Percentiles rank a stretch among this genome's conserved stretches.
These are phyloP conservation scores for Agapostemon virescens DNA, from an alignment of 2,888 invertebrate species.

Conservation along the genomic window DNA sequence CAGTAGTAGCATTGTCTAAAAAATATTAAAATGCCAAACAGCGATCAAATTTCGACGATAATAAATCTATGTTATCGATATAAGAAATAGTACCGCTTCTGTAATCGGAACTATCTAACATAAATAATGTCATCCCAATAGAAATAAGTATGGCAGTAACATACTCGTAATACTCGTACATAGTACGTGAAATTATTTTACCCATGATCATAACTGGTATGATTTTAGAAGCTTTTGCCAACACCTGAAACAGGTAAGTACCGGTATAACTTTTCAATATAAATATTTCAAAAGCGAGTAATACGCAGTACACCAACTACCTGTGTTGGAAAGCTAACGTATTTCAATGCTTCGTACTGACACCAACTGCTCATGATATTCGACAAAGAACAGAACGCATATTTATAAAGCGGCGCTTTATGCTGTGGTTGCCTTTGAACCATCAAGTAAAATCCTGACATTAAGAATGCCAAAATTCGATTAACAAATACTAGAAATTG, in stretches of 20 bases:
- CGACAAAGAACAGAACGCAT: conserved; percentile 96
- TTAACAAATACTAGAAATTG: conserved; percentile 98
- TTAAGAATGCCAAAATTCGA: conserved; percentile 91
- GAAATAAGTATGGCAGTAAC: conserved; percentile 94
- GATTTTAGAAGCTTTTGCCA: conserved; percentile 98
- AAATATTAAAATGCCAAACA: conserved; percentile 36
- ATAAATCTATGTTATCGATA: background rate
- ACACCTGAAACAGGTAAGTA: conserved; percentile 82
- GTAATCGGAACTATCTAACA: conserved; percentile 89
- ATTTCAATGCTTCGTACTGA: conserved; percentile 99
- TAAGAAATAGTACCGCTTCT: conserved; percentile 80
- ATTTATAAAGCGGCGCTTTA: conserved; percentile 94
- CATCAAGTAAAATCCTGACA: conserved; percentile 86
- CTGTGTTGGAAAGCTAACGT: conserved; percentile 98
- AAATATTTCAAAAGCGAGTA: background rate
- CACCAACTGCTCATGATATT: conserved; percentile 99
- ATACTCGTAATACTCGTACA: conserved; percentile 95
- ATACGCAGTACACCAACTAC: conserved; percentile 81
- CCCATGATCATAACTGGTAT: conserved; percentile 99
- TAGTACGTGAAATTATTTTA: conserved; percentile 91
- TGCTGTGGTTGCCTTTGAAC: conserved; percentile 85
- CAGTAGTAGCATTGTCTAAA: conserved; percentile 86
- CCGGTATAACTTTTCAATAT: conserved; percentile 64
- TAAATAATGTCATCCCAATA: conserved; percentile 95
- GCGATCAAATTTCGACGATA: background rate